phyloP scores from a whole-genome alignment of 2,113 vertebrate species.

The Elgaria multicarinata region DNA sequence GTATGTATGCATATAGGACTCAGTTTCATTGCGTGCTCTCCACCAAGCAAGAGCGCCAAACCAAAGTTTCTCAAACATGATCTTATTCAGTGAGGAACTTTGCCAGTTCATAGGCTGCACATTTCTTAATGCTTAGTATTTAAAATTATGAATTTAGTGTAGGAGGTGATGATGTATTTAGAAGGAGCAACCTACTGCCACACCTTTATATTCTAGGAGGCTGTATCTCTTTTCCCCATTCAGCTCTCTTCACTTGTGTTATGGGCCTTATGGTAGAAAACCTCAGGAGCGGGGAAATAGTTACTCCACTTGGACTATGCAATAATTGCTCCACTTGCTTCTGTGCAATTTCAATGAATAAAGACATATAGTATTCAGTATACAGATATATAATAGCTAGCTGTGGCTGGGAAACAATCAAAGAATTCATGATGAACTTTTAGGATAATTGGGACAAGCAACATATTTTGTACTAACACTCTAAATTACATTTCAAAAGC shows the following conservation, averaged over 20 bases:
- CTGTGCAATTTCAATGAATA: neutral
- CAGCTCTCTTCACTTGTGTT: neutral
- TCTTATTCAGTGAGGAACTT: neutral
- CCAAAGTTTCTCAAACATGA: neutral
- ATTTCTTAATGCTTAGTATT: neutral
- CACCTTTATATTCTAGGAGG: neutral
- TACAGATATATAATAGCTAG: too few relatives aligned
- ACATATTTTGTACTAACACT: neutral
- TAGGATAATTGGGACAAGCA: neutral
- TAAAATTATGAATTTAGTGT: neutral
- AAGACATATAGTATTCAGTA: neutral
- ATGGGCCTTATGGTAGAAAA: neutral
- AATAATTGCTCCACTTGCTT: too few relatives aligned
- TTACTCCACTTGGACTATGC: neutral
- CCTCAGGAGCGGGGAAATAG: neutral
- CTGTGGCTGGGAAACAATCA: too few relatives aligned
- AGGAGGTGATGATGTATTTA: neutral
- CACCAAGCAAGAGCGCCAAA: neutral
- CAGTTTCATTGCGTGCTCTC: neutral
- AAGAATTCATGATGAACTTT: neutral
- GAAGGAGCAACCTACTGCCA: neutral
- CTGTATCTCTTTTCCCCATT: neutral
- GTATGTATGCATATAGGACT: neutral
- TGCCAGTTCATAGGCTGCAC: neutral
- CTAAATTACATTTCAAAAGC: neutral